phyloP scores from a whole-genome alignment of 35 echinoderm and acorn worm species.

The Ophioderma brevispina region DNA sequence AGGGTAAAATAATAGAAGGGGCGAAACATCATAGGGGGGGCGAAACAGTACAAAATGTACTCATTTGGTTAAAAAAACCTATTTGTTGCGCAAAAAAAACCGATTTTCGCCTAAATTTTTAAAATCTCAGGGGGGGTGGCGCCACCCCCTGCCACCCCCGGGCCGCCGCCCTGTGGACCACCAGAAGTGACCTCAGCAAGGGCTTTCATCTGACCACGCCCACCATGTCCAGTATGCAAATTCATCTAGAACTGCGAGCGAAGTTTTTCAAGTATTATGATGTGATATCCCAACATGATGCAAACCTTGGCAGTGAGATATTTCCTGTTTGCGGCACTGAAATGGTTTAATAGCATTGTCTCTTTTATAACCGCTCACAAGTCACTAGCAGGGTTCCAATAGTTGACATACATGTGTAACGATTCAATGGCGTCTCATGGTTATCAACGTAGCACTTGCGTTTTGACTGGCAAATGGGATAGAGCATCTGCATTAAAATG shows the following conservation, averaged over 20 bases:
- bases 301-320: slow-evolving; percentile 36
- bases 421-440: slow-evolving; percentile 1
- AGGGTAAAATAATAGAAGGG: no score
- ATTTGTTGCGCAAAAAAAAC: no score
- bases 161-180: no score
- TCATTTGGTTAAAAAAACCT: no score
- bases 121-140: no score
- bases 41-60: no score
- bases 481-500: slow-evolving; percentile 39
- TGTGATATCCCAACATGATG: slow-evolving; percentile 36
- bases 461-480: slow-evolving; percentile 44
- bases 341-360: slow-evolving; percentile 18
- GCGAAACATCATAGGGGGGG: no score
- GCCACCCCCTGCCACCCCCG: no score
- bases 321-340: slow-evolving; percentile 21
- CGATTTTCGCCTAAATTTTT: no score
- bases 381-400: slow-evolving; percentile 33
- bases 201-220: slow-evolving; percentile 53
- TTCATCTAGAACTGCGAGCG: not conserved
- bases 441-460: not conserved
- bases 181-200: slow-evolving; percentile 46
- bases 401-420: slow-evolving; percentile 53
- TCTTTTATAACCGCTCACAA: slow-evolving; percentile 22
- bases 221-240: not conserved
- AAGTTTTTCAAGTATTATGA: slow-evolving; percentile 24